phyloP scores from a whole-genome alignment of 2,113 vertebrate genomes.

The Acrocephalus kingi region DNA sequence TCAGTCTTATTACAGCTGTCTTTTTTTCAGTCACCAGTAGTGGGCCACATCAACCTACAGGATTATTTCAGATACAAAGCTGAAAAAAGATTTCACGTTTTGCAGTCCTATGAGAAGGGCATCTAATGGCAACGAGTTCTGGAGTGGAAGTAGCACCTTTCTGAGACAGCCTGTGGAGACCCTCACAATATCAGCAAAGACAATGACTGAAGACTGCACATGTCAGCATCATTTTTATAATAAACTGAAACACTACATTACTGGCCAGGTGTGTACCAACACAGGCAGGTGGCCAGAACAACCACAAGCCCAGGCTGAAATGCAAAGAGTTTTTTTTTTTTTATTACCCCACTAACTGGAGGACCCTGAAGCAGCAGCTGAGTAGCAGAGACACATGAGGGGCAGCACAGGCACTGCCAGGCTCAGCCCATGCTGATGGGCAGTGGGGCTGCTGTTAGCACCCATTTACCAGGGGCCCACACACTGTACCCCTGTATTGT shows the following conservation, averaged over 20 bases:
- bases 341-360: fast-evolving
- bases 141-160: neutral
- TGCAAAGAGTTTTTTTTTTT: neutral
- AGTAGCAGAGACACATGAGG: neutral
- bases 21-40: neutral
- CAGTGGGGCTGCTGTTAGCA: neutral
- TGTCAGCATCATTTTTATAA: neutral
- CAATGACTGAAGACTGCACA: neutral
- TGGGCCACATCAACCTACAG: neutral
- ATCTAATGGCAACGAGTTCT: neutral
- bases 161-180: neutral
- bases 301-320: neutral
- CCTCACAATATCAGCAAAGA: neutral
- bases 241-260: neutral
- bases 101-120: neutral
- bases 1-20: neutral
- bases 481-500: neutral
- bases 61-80: neutral
- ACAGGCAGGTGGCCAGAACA: neutral
- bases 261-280: neutral
- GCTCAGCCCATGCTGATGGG: neutral
- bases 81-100: neutral
- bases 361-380: neutral
- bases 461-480: neutral
- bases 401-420: neutral